These are phyloP conservation scores for Cyanoliseus patagonus DNA, from an alignment of 2,113 vertebrate species.

Conservation along the genomic window DNA sequence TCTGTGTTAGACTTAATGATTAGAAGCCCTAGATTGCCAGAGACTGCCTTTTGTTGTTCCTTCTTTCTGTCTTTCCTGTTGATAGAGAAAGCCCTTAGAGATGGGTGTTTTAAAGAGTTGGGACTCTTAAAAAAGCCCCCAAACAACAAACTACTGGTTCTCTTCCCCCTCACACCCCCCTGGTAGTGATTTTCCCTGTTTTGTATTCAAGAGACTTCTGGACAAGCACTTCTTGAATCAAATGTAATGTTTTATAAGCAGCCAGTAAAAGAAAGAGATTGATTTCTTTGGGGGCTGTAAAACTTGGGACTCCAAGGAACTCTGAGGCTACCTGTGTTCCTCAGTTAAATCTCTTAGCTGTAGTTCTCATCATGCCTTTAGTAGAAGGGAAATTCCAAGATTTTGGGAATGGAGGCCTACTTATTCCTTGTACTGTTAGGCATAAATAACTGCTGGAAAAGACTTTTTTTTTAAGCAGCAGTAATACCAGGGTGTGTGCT, in stretches of 20 bases:
- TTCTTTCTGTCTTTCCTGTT: background rate
- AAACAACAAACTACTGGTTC: background rate
- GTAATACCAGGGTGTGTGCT: background rate
- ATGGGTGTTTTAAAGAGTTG: background rate
- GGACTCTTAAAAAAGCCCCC: background rate
- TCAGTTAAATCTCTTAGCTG: background rate
- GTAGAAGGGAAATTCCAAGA: background rate
- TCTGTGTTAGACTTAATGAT: background rate
- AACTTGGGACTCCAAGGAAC: background rate
- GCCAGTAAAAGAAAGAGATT: background rate
- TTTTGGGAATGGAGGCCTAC: background rate
- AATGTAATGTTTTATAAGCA: constrained; percentile 20
- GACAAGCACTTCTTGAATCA: constrained; percentile 1
- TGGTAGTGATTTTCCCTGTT: background rate
- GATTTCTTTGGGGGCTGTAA: constrained; percentile 3
- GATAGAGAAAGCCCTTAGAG: background rate
- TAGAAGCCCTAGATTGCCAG: background rate
- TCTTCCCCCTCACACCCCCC: background rate
- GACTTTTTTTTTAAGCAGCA: background rate
- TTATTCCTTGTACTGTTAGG: background rate
- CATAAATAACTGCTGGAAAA: background rate
- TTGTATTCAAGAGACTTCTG: background rate
- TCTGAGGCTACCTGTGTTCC: background rate
- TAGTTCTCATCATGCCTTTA: background rate
- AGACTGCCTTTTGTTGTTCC: background rate